These are phyloP conservation scores for Poeciliopsis paucimaculata DNA, from an alignment of 2,797 vertebrate species.

Conservation along the genomic window DNA sequence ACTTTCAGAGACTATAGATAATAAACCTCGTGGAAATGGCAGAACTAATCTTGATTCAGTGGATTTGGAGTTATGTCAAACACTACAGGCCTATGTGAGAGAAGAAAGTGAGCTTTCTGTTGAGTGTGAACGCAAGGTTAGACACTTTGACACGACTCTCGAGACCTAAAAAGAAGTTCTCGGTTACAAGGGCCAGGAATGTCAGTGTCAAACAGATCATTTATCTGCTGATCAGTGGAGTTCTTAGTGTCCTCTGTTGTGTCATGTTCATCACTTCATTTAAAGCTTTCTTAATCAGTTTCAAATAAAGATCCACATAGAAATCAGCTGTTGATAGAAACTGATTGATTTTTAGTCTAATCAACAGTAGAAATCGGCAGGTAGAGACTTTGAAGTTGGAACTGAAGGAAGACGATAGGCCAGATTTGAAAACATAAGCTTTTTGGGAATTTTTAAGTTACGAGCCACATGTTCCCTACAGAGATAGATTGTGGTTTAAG, in stretches of 20 bases:
- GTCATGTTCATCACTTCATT: slow-evolving; percentile 4
- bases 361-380: background rate
- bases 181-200: slow-evolving; percentile 33
- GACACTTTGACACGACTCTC: slow-evolving; percentile 28
- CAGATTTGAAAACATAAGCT: background rate
- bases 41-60: slow-evolving; percentile 46
- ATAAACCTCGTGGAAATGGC: slow-evolving; percentile 13
- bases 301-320: background rate
- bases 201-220: slow-evolving; percentile 58
- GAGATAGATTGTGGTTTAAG: background rate
- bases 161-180: slow-evolving; percentile 35
- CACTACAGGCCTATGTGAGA: slow-evolving; percentile 14
- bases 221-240: slow-evolving; percentile 55
- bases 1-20: background rate
- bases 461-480: background rate
- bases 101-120: slow-evolving; percentile 4
- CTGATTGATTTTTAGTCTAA: background rate
- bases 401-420: background rate
- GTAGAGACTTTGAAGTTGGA: background rate
- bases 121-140: slow-evolving; percentile 23
- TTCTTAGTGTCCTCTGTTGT: slow-evolving; percentile 23
- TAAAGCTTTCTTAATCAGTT: background rate
- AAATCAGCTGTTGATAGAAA: background rate
- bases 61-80: slow-evolving; percentile 16
- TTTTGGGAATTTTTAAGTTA: background rate